Evolutionary conservation across 2,888 invertebrate genomes (phyloP), one percentile per base, ranked within the genome.

Genomic region (Galeruca laticollis): DNA sequence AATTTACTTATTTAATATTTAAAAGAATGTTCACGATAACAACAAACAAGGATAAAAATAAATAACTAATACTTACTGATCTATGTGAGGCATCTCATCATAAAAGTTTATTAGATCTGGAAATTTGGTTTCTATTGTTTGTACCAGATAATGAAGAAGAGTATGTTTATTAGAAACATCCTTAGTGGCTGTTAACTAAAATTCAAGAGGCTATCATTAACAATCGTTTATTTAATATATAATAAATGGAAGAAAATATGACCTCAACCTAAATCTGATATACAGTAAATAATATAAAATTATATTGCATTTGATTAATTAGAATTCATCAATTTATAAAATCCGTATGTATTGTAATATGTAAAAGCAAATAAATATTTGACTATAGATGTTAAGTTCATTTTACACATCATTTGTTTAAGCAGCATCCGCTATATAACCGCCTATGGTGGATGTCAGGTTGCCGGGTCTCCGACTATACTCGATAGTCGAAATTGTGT

Each of bases 101-200:
- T 90, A 88, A 81, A 98, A 97, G 67, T 86, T 91, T 13, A 96
- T 84, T 26, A 93, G 89, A 62, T 98, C 97, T 0, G 96, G 94
- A 85, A 95, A 95, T 80, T 97, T 96, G 67, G 87, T 90, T 84
- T 98, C 97, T 70, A 97, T 91, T 0, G 93, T 92, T 75, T 96
- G 93, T 0, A 93, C 96, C 66, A 99, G 86, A 81, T 96, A 98
- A 84, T 99, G 98, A 57, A 99, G 88, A 21, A 99, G 86, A 0
- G 98, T 99, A 73, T 93, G 93, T 80, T 95, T 95, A 84, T 98
- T 97, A 79, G 98, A 95, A 51, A 93, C 87, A 82, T 98, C 96
- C 86, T 99, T 99, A n/a, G 95, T 96, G 70, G 93, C 90, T 2
- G 93, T 93, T 74, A 96, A 86, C 92, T 93, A 84, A 85, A 87